Base-by-base conservation (phyloP, 2,888 invertebrate species). In the Ctenicera cuprea region DNA sequence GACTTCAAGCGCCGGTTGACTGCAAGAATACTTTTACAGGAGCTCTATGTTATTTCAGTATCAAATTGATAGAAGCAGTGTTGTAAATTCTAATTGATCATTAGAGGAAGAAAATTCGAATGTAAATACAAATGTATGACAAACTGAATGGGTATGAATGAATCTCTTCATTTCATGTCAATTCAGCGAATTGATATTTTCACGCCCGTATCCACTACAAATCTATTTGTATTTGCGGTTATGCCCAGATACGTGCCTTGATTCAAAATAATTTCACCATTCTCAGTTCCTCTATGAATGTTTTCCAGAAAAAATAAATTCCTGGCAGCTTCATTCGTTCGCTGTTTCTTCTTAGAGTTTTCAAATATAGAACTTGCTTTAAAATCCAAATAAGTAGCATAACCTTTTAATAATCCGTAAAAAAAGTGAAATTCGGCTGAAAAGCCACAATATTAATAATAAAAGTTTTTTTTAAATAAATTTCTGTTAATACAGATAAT, bases 171-270 rank as follows among this genome's bases (percentile, higher is more conserved):
- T n/a, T 57, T 16, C 22, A 22, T 54, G 43, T 43, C 18, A 50
- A 22, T 41, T 26, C 16, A 3, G 30, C 20, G 43, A 54, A 54
- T 66, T 59, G 57, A 67, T 67, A 59, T 59, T 67, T 67, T 67
- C 59, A 43, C 59, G 48, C 67, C 45, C 67, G 45, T 59, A 67
- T 67, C 33, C 67, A 67, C 67, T 67, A 67, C 59, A 71, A 71
- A 71, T 71, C 61, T 71, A 71, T 71, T 71, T 71, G 71, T 65
- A 57, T 65, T 71, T 71, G 65, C 65, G 64, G 64, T 65, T 59
- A 71, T 65, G 59, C 41, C 50, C 33, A 65, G 41, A 45, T 71
- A 71, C 71, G 71, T 71, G 71, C 59, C 37, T 50, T 59, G 71
- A 59, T 65, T 71, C 16, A 59, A 30, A 71, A 71, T 59, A 20